Base-by-base conservation (phyloP, 64 coral and sea anemone species). In the Astreopora myriophthalma region DNA sequence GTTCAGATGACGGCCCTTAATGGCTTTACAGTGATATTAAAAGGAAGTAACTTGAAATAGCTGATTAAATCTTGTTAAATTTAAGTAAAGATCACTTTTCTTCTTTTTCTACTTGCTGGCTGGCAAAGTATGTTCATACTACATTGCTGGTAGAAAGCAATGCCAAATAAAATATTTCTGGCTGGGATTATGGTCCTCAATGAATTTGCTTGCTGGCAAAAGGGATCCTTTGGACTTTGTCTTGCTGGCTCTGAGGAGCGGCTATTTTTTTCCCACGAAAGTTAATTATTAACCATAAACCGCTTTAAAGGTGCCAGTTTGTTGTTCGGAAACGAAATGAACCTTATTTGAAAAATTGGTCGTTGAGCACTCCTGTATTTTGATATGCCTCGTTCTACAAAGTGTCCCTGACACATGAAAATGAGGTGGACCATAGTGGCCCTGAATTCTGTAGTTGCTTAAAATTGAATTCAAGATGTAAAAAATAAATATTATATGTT, bases 231-330 rank as follows among this genome's bases (percentile, higher is more conserved):
- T 5, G 60, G 60, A 63, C 60, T 63, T 63, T 5, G 60, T 63
- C 60, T 68, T 30, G 64, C 64, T 68, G 64, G 64, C 64, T 24
- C 26, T 29, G 64, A 24, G 24, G 24, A 62, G 64, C 64, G 64
- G 24, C 64, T 68, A 68, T 46, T 68, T 68, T 67, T 67, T 68
- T 68, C 26, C 64, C 64, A 68, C 23, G 64, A 68, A 68, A 68
- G 64, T 68, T 68, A 68, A 31, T 46, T 46, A 46, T 46, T 0
- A 46, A 46, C 42, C 42, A 46, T 46, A 46, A 46, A 46, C 42
- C 64, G 64, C 64, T 68, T 29, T 3, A 0, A n/a, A 68, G 64
- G 22, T 68, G 26, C 22, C 64, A 68, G 22, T 68, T 68, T 27
- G 64, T 68, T 68, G 64, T 68, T 30, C 22, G 23, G 64, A 29